Percentiles rank a stretch among this genome's conserved stretches.
phyloP scores from a whole-genome alignment of 1,140 invertebrate species.

The Bradysia coprophila region DNA sequence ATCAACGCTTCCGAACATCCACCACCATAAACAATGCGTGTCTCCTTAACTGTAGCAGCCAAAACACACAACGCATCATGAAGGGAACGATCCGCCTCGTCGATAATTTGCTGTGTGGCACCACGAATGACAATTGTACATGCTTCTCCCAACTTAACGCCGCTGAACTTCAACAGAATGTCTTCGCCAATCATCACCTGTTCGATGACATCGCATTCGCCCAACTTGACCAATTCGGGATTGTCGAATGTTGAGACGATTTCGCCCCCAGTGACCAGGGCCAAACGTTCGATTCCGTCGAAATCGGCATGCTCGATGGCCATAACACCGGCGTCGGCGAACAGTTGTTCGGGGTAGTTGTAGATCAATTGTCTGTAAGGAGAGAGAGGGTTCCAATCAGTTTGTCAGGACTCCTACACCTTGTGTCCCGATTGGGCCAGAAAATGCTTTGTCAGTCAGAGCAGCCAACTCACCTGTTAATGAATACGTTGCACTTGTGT shows the following conservation, averaged over 20 bases:
- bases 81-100: constrained; percentile 94
- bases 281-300: constrained; percentile 94
- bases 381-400: no score
- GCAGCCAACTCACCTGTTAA: constrained; percentile 54
- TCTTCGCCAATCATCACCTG: constrained; percentile 98
- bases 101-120: constrained; percentile 97
- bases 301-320: constrained; percentile 99
- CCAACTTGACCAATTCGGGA: constrained; percentile 81
- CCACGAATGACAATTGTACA: constrained; percentile 94
- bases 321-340: constrained; percentile 96
- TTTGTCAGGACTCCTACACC: no score
- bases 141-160: constrained; percentile 86
- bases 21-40: constrained; percentile 80
- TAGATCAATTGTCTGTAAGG: constrained; percentile 93
- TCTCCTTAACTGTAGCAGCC: constrained; percentile 85
- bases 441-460: not conserved
- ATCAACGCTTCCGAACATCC: constrained; percentile 92
- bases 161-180: constrained; percentile 85
- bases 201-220: constrained; percentile 89
- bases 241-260: constrained; percentile 97
- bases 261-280: constrained; percentile 94
- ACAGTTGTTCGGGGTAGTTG: constrained; percentile 99
- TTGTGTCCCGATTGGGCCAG: no score
- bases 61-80: constrained; percentile 98
- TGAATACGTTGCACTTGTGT: constrained; percentile 96